Percentiles rank a stretch among this genome's conserved stretches.
Conservation (phyloP, 2,797 vertebrate species). For the Liparis tanakae region DNA sequence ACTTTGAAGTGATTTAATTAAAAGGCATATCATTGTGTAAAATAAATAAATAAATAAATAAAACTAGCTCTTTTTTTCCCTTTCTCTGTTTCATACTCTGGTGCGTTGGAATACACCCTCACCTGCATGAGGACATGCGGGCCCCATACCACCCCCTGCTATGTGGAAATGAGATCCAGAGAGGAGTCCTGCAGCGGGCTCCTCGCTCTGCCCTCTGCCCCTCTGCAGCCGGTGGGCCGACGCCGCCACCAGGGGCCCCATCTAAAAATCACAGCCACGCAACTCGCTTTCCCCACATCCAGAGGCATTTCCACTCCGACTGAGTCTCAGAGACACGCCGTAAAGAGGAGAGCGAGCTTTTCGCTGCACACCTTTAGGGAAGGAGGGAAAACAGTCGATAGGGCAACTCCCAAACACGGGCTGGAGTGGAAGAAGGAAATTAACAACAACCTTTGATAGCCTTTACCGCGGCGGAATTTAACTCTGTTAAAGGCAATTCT, state of each 20-base stretch:
- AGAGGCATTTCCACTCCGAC: conserved; percentile 42
- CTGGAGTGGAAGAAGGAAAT: conserved; percentile 58
- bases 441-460: conserved; percentile 74
- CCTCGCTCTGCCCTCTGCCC: conserved; percentile 71
- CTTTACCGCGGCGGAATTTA: conserved; percentile 55
- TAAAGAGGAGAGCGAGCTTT: conserved; percentile 15
- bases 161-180: conserved; percentile 83
- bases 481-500: conserved; percentile 63
- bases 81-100: neutral
- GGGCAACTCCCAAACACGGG: conserved; percentile 53
- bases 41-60: neutral
- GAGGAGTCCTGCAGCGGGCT: conserved; percentile 67
- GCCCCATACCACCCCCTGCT: conserved; percentile 67
- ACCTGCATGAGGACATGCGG: conserved; percentile 57
- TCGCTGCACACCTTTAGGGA: conserved; percentile 43
- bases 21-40: neutral
- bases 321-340: conserved; percentile 41
- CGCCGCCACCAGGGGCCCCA: conserved; percentile 68
- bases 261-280: conserved; percentile 71
- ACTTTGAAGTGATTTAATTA: conserved; percentile 5
- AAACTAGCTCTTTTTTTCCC: neutral
- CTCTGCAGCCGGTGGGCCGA: conserved; percentile 67
- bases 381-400: conserved; percentile 55
- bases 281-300: conserved; percentile 51
- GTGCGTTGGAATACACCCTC: conserved; percentile 40